These are phyloP conservation scores for Hyperoplus immaculatus DNA, from an alignment of 2,797 vertebrate species.

Conservation along the genomic window DNA sequence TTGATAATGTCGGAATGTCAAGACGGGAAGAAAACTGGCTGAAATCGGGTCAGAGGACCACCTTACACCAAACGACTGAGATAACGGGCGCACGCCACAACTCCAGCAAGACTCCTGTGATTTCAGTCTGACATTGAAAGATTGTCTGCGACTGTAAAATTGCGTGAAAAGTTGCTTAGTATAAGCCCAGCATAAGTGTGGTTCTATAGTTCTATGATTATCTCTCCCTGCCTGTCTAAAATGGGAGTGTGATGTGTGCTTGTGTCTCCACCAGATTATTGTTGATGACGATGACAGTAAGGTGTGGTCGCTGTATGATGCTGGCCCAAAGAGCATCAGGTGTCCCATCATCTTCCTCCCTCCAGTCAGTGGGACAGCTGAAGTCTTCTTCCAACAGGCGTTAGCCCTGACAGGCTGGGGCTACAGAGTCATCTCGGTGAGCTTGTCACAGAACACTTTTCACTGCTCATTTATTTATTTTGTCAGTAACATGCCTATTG, in stretches of 20 bases:
- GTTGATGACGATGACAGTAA: conserved; percentile 99
- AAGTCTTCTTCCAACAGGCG: conserved; percentile 98
- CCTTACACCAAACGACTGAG: too few species aligned
- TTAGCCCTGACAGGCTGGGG: conserved; percentile 96
- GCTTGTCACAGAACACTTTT: neutral
- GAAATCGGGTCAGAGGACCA: too few species aligned
- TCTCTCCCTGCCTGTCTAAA: neutral
- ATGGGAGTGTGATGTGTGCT: neutral
- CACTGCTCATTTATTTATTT: neutral
- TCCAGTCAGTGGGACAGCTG: conserved; percentile 96
- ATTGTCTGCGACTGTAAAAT: too few species aligned
- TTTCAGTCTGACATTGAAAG: too few species aligned
- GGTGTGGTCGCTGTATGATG: conserved; percentile 97
- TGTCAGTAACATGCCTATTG: too few species aligned
- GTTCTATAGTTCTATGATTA: too few species aligned
- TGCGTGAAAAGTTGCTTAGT: too few species aligned
- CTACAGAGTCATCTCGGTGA: conserved; percentile 97
- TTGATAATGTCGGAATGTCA: too few species aligned
- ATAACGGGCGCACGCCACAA: too few species aligned
- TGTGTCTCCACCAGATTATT: conserved; percentile 89
- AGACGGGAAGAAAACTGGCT: too few species aligned
- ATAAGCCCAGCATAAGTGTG: too few species aligned
- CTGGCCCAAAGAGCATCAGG: conserved; percentile 93
- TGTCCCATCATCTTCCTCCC: conserved; percentile 98
- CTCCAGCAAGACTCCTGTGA: too few species aligned